Conservation (phyloP, 2,797 vertebrate species). For the Crocodylus rhombifer region DNA sequence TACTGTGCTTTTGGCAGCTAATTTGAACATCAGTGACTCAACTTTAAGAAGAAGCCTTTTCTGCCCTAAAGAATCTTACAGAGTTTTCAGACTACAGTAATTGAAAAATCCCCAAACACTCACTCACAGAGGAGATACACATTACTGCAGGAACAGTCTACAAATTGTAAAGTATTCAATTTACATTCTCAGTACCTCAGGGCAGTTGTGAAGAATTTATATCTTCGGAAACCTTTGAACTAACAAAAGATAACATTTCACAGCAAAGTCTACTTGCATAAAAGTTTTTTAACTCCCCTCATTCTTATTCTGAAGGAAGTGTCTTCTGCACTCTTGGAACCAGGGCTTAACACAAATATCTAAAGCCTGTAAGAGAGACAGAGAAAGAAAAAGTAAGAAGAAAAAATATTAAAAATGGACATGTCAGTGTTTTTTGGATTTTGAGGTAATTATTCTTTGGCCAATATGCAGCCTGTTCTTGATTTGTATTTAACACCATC, state of each 20-base stretch:
- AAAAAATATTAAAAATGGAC: conserved; percentile 42
- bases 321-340: conserved; percentile 49
- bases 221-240: conserved; percentile 87
- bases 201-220: conserved; percentile 87
- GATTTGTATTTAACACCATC: conserved; percentile 53
- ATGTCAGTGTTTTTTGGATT: conserved; percentile 50
- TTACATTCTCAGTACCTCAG: conserved; percentile 85
- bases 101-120: conserved; percentile 87
- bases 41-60: conserved; percentile 83
- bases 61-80: conserved; percentile 84
- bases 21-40: conserved; percentile 86
- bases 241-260: conserved; percentile 87
- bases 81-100: conserved; percentile 86
- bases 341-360: conserved; percentile 11
- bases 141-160: conserved; percentile 84
- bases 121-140: conserved; percentile 85
- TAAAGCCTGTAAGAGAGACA: conserved; percentile 21
- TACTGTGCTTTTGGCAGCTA: conserved; percentile 84
- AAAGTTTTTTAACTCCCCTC: conserved; percentile 81
- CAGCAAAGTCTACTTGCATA: conserved; percentile 80
- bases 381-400: conserved; percentile 24
- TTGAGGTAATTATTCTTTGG: conserved; percentile 55
- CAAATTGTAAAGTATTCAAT: conserved; percentile 88
- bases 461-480: conserved; percentile 42
- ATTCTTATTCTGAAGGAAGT: conserved; percentile 72